These are phyloP conservation scores for Troilus luridus DNA, from an alignment of 2,888 invertebrate species.

Conservation along the genomic window DNA sequence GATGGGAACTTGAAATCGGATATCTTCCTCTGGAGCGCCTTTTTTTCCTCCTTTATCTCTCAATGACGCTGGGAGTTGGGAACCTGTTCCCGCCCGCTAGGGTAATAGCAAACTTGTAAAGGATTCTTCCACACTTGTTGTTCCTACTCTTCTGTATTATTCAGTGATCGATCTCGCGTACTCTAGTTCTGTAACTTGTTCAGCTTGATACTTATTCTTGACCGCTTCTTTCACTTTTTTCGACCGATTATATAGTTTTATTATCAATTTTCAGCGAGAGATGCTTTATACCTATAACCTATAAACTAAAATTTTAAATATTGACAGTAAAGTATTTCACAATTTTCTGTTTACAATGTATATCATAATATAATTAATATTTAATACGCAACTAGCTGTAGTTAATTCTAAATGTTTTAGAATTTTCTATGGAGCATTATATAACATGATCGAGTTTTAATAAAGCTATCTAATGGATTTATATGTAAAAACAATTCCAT, in stretches of 20 bases:
- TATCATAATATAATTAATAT: too few species aligned
- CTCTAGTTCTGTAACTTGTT: conserved; percentile 41
- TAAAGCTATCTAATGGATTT: too few species aligned
- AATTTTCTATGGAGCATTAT: too few species aligned
- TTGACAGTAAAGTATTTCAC: too few species aligned
- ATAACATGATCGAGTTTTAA: too few species aligned
- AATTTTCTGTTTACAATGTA: too few species aligned
- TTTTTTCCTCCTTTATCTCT: conserved; percentile 29
- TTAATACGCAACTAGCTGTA: too few species aligned
- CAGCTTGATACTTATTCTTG: background rate
- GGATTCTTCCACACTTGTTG: conserved; percentile 38
- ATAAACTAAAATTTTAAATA: too few species aligned
- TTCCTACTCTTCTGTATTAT: background rate
- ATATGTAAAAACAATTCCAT: too few species aligned
- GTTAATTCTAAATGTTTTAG: too few species aligned
- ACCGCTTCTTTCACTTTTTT: conserved; percentile 20
- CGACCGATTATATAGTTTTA: background rate
- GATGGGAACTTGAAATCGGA: conserved; percentile 23
- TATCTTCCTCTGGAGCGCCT: conserved; percentile 10
- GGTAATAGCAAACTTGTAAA: conserved; percentile 43
- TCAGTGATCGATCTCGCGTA: conserved; percentile 4
- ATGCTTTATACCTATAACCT: too few species aligned
- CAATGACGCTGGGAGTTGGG: conserved; percentile 8
- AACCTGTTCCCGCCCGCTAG: conserved; percentile 11
- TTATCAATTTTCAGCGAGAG: background rate